phyloP scores from a whole-genome alignment of 1,140 invertebrate species.

The Lepidurus packardi region DNA sequence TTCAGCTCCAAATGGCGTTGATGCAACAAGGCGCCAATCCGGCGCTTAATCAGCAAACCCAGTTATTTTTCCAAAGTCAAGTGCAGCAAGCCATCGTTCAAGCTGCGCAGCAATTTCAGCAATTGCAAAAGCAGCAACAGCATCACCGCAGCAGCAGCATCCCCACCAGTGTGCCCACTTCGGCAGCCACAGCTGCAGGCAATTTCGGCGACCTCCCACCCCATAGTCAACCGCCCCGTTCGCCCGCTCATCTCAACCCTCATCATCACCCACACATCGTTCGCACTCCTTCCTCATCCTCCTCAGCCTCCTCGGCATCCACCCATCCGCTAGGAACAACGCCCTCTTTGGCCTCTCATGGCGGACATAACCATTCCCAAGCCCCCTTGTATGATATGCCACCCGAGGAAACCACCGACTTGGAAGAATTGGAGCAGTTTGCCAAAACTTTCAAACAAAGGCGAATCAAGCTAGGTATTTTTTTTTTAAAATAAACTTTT shows the following conservation, averaged over 20 bases:
- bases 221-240: slow-evolving; percentile 32
- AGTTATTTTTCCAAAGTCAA: slow-evolving; percentile 75
- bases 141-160: slow-evolving; percentile 41
- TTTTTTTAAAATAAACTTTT: no score
- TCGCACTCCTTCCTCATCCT: slow-evolving; percentile 33
- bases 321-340: slow-evolving; percentile 32
- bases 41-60: slow-evolving; percentile 57
- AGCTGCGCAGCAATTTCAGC: slow-evolving; percentile 73
- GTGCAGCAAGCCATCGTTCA: slow-evolving; percentile 71
- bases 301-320: slow-evolving; percentile 37
- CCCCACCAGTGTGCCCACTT: slow-evolving; percentile 37
- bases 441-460: slow-evolving; percentile 95
- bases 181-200: slow-evolving; percentile 39
- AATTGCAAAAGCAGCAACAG: slow-evolving; percentile 67
- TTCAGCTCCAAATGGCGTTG: slow-evolving; percentile 62
- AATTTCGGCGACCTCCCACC: slow-evolving; percentile 39
- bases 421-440: slow-evolving; percentile 93
- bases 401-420: slow-evolving; percentile 84
- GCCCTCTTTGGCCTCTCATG: background rate
- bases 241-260: slow-evolving; percentile 31
- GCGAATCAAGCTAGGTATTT: slow-evolving; percentile 78
- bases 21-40: slow-evolving; percentile 53
- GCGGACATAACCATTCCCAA: slow-evolving; percentile 38
- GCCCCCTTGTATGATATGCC: slow-evolving; percentile 61
- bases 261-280: slow-evolving; percentile 25